phyloP scores from a whole-genome alignment of 1,140 invertebrate species.

The Leptinotarsa defecta region DNA sequence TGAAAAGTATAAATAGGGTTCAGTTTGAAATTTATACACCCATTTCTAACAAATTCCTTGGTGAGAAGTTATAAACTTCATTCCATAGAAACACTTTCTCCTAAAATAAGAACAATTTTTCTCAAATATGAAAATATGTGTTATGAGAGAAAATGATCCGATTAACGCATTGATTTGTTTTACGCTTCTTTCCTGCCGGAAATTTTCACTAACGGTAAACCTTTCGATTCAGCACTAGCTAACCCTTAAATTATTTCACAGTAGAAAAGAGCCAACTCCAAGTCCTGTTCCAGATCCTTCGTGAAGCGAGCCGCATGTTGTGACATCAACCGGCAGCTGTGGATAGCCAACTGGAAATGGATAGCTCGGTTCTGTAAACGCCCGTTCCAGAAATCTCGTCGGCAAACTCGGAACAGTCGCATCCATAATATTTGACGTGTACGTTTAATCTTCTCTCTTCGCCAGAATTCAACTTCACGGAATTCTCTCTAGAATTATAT shows the following conservation, averaged over 20 bases:
- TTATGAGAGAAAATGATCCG: too few relatives aligned
- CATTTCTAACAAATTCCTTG: too few relatives aligned
- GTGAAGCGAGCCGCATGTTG: not conserved
- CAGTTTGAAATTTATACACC: too few relatives aligned
- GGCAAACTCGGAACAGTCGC: not conserved
- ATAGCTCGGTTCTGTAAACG: not conserved
- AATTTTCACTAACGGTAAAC: too few relatives aligned
- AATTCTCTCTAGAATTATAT: not conserved
- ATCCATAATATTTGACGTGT: not conserved
- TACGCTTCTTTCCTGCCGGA: too few relatives aligned
- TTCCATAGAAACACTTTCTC: too few relatives aligned
- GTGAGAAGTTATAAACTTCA: too few relatives aligned
- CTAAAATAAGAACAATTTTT: too few relatives aligned
- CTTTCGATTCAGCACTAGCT: too few relatives aligned
- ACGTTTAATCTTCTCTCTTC: not conserved
- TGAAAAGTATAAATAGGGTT: too few relatives aligned
- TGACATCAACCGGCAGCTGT: not conserved
- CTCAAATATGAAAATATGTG: too few relatives aligned
- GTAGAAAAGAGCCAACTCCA: not conserved
- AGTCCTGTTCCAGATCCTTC: not conserved
- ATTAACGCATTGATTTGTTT: too few relatives aligned
- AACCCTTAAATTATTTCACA: not conserved
- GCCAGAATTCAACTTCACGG: not conserved
- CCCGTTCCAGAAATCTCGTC: constrained; percentile 4
- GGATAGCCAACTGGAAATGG: constrained; percentile 1